phyloP scores from a whole-genome alignment of 2,113 vertebrate genomes.

The Condylura cristata region DNA sequence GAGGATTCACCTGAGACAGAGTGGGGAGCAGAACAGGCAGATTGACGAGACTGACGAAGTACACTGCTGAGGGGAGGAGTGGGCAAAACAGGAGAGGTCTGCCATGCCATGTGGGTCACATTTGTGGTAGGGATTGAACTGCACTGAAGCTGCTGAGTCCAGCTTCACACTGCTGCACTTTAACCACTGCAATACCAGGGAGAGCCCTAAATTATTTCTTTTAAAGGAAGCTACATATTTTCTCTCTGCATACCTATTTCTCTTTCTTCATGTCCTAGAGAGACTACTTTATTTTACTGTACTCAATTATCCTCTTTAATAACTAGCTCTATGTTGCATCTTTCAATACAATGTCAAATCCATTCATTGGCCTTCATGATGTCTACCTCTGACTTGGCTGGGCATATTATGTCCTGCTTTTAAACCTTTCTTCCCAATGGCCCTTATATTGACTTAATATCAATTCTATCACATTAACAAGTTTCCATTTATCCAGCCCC shows the following conservation, averaged over 20 bases:
- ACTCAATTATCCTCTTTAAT: not conserved
- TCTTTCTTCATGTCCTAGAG: not conserved
- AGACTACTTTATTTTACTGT: not conserved
- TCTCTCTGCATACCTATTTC: not conserved
- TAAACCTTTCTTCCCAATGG: not conserved
- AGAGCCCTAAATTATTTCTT: not conserved
- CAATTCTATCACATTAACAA: not conserved
- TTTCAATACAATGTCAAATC: not conserved
- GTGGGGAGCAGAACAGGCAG: too few species aligned
- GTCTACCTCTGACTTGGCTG: not conserved
- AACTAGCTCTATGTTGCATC: not conserved
- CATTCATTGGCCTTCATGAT: not conserved
- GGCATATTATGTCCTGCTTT: not conserved
- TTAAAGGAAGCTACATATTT: not conserved
- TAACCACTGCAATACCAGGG: too few species aligned
- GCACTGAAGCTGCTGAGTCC: too few species aligned
- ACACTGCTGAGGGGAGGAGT: too few species aligned
- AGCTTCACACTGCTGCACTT: too few species aligned
- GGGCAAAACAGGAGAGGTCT: too few species aligned
- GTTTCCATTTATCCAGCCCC: not conserved
- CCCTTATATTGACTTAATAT: not conserved
- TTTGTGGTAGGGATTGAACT: too few species aligned
- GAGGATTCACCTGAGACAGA: too few species aligned
- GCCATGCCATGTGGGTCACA: too few species aligned
- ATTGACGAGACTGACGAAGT: too few species aligned